Evolutionary conservation across 35 echinoderm and acorn worm genomes (phyloP).

Genomic region (Apostichopus japonicus): DNA sequence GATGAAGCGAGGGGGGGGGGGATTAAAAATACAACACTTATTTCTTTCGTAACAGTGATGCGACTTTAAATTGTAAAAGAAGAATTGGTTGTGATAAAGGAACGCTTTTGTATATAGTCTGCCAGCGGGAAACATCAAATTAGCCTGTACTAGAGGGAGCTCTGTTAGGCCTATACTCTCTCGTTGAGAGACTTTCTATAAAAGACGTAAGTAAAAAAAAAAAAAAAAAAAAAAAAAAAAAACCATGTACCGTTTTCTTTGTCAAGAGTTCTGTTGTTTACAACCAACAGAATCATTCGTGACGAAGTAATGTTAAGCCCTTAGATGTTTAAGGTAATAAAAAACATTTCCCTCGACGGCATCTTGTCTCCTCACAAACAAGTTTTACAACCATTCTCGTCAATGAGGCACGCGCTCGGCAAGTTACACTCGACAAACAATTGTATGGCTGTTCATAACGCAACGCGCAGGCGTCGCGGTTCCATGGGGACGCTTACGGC

Average conservation of each 20-base stretch:
- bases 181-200: too few species aligned
- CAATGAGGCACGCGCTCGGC: neutral
- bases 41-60: too few species aligned
- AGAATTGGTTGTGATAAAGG: too few species aligned
- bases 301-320: neutral
- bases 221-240: too few species aligned
- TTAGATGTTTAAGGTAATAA: neutral
- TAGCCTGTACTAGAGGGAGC: too few species aligned
- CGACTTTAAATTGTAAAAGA: too few species aligned
- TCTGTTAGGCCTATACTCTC: too few species aligned
- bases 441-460: neutral
- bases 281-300: neutral
- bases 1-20: too few species aligned
- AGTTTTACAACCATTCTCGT: slow-evolving; percentile 3
- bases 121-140: too few species aligned
- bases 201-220: too few species aligned
- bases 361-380: neutral
- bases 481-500: slow-evolving; percentile 1
- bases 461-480: neutral
- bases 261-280: neutral
- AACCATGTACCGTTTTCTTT: neutral
- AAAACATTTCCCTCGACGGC: slow-evolving; percentile 1
- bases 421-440: neutral
- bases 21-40: too few species aligned
- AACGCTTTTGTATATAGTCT: too few species aligned